Evolutionary conservation across 2,888 invertebrate species (phyloP), one percentile per base, ranked within the genome.

Genomic region (Bimastos eiseni): DNA sequence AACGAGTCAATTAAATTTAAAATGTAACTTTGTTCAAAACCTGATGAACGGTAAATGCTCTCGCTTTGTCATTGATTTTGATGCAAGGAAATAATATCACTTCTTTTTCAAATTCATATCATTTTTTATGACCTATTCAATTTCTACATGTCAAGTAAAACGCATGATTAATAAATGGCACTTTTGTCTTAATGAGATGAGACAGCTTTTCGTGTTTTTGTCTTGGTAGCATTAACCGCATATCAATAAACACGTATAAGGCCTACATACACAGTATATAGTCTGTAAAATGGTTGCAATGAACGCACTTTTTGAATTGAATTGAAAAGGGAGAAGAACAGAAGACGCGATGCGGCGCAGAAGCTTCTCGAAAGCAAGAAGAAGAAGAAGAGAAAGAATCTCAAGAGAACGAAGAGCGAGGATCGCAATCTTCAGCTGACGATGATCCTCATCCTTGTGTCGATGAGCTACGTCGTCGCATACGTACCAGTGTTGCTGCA

Each of bases 371-470:
- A 70, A 24, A 86, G 36, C 86, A 37, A 37, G 37, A 34, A 37
- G 86, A 30, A 37, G 36, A 36, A 15, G 83, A 44, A 34, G 38
- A 19, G 38, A 36, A 90, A 89, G 90, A 90, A 41, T 17, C 19
- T 1, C 37, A 13, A n/a, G 36, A 11, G 89, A 88, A 8, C 33
- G 37, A 83, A 84, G 36, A 91, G 34, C n/a, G 92, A 91, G 84
- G 92, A 92, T 36, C 89, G 88, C 17, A 92, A 90, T 84, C 89
- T 92, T 86, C 93, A 93, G 90, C 89, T 93, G 83, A 93, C 93
- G 33, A 91, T 93, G 38, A 93, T 92, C 91, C 89, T 93, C 38
- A 93, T 93, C 33, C 91, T 93, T 15, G 93, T 93, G 21, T 93
- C 93, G 36, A 92, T 91, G 30, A 92, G 91, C n/a, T 93, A 93